A percentile compares a stretch with the other conserved stretches of the same genome.
These are phyloP conservation scores for Palythoa grandis DNA, from an alignment of 92 coral and sea anemone species.

Conservation along the genomic window DNA sequence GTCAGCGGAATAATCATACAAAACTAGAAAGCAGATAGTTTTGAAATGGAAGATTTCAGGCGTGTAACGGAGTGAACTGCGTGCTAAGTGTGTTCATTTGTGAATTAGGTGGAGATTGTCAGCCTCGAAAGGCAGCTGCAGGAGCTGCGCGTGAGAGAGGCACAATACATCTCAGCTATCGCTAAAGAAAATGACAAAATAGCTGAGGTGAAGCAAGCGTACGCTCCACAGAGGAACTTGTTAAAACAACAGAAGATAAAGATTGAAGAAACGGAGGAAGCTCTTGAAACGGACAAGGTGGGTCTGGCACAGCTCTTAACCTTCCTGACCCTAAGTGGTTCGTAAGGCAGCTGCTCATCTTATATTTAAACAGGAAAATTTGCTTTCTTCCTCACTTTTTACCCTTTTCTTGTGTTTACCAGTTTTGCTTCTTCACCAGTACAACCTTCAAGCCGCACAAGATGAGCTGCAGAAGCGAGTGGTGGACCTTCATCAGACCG, in stretches of 20 bases:
- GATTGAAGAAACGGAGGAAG: constrained; percentile 44
- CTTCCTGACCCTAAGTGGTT: not conserved
- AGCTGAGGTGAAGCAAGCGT: constrained; percentile 62
- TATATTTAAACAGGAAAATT: no score
- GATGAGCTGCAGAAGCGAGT: not conserved
- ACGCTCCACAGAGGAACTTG: constrained; percentile 61
- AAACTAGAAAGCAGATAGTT: no score
- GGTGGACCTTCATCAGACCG: not conserved
- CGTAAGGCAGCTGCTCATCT: no score
- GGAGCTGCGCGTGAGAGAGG: constrained; percentile 56
- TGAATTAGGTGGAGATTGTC: constrained; percentile 67
- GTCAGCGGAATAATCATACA: no score
- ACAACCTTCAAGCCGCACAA: not conserved
- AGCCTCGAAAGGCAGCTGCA: constrained; percentile 68
- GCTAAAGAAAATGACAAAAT: constrained; percentile 68
- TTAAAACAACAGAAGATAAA: constrained; percentile 66
- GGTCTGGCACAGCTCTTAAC: not conserved
- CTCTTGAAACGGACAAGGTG: constrained; percentile 68
- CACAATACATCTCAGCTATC: constrained; percentile 56
- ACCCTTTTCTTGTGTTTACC: no score
- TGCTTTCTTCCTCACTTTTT: no score
- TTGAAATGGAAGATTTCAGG: no score
- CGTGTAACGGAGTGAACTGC: not conserved
- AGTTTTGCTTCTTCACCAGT: not conserved
- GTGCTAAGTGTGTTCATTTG: not conserved